Base-by-base conservation (phyloP, 37 sponge, comb jelly and placozoan species). In the Spongilla lacustris region DNA sequence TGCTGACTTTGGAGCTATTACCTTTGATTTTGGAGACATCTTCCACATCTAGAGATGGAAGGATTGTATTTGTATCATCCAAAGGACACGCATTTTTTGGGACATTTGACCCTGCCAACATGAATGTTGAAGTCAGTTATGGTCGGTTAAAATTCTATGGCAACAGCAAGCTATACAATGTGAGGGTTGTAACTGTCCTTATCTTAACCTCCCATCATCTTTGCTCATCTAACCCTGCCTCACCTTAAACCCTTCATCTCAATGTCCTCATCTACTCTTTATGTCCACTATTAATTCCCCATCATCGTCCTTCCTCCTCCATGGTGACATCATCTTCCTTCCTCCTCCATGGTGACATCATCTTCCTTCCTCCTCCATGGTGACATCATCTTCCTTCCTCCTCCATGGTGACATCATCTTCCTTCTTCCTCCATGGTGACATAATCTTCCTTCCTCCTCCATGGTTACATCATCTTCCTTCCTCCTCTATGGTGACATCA, bases 131-230 rank as follows among this genome's bases (percentile, higher is more conserved):
- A 37, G 29, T 36, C 26, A 37, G 41, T 9, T 93, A 90, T 67
- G 73, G 67, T 10, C 26, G 91, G 36, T 0, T 76, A 2, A 36
- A 50, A 19, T 75, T 75, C 69, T 93, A 93, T 76, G 74, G 84
- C 72, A 72, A 75, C 88, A 83, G 90, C 3, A 93, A 93, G 50
- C 88, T 93, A 9, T 93, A 89, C 88, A 90, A 93, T 90, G 94
- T 93, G 28, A 33, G 91, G 75, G n/a, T 67, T 36, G 2, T 19
- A 21, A 34, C 31, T 22, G 4, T 50, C 24, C 66, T 9, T n/a
- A n/a, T n/a, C n/a, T n/a, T n/a, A n/a, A n/a, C n/a, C n/a, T n/a
- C n/a, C n/a, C n/a, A n/a, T n/a, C n/a, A n/a, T n/a, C n/a, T n/a
- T n/a, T n/a, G n/a, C n/a, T n/a, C n/a, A n/a, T 58, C 10, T 49